Evolutionary conservation across 2,113 vertebrate species (phyloP).

Genomic region (Hippocampus abdominalis): DNA sequence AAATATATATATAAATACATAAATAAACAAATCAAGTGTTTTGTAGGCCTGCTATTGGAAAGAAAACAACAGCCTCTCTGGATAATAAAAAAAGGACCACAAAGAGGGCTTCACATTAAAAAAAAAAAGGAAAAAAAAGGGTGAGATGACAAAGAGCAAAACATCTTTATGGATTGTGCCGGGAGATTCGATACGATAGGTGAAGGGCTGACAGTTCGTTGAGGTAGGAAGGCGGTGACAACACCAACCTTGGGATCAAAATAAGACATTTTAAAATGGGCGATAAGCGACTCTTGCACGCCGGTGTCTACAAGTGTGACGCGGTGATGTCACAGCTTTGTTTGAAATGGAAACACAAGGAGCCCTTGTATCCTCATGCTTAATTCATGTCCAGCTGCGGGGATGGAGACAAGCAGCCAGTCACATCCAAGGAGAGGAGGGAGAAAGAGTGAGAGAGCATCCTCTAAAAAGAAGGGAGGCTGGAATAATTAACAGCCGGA

Average conservation of each 20-base stretch:
- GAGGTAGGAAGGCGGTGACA: constrained; percentile 35
- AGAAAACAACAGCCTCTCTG: constrained; percentile 21
- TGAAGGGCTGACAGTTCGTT: constrained; percentile 4
- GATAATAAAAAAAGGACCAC: background rate
- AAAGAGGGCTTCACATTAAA: constrained; percentile 18
- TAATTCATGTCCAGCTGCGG: constrained; percentile 80
- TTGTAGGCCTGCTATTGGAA: constrained; percentile 34
- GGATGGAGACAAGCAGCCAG: constrained; percentile 68
- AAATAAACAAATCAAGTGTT: constrained; percentile 5
- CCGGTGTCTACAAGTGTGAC: constrained; percentile 44
- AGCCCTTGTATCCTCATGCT: constrained; percentile 74
- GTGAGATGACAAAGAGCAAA: constrained; percentile 39
- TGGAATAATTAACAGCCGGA: constrained; percentile 58
- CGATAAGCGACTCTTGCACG: constrained; percentile 37
- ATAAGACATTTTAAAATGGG: constrained; percentile 42
- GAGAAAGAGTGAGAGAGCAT: constrained; percentile 50
- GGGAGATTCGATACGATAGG: background rate
- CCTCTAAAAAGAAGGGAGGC: constrained; percentile 47
- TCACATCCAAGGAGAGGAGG: constrained; percentile 43
- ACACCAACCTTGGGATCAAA: constrained; percentile 26
- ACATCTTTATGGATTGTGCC: constrained; percentile 27
- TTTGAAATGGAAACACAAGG: constrained; percentile 70
- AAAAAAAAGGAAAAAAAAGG: constrained; percentile 33
- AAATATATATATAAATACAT: background rate
- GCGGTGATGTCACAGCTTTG: constrained; percentile 77